These are phyloP conservation scores for Rhynchonycteris naso DNA, from an alignment of 2,797 vertebrate genomes.

Conservation along the genomic window DNA sequence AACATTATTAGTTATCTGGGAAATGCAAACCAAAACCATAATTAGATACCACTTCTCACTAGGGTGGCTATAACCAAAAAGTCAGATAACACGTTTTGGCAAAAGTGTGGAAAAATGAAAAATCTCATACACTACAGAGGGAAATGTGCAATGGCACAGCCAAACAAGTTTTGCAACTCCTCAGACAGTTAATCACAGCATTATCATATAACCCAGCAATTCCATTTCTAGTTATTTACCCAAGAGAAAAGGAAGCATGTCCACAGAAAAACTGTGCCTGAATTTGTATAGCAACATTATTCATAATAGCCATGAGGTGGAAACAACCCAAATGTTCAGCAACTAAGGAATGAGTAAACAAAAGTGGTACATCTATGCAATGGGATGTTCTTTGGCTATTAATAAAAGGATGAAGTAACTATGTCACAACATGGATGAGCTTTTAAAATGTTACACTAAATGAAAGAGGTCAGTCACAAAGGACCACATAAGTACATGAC, in stretches of 20 bases:
- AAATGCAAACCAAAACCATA: background rate
- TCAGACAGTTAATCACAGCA: background rate
- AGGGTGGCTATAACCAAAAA: background rate
- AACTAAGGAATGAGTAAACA: background rate
- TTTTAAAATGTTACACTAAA: background rate
- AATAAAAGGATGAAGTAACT: background rate
- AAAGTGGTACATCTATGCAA: background rate
- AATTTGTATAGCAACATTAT: background rate
- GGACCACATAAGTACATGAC: background rate
- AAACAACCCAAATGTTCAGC: background rate
- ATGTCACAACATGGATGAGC: background rate
- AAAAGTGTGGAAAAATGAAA: background rate
- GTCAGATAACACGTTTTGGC: background rate
- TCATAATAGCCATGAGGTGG: background rate
- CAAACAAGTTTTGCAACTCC: background rate
- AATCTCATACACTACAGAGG: background rate
- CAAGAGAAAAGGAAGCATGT: background rate
- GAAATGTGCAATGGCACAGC: background rate
- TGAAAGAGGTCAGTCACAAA: background rate
- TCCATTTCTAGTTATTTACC: background rate
- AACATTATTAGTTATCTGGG: background rate
- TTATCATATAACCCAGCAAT: background rate
- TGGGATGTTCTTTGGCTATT: background rate
- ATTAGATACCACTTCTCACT: background rate
- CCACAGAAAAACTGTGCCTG: background rate